Conservation (phyloP, 2,797 vertebrate genomes). For the Brachymystax lenok region DNA sequence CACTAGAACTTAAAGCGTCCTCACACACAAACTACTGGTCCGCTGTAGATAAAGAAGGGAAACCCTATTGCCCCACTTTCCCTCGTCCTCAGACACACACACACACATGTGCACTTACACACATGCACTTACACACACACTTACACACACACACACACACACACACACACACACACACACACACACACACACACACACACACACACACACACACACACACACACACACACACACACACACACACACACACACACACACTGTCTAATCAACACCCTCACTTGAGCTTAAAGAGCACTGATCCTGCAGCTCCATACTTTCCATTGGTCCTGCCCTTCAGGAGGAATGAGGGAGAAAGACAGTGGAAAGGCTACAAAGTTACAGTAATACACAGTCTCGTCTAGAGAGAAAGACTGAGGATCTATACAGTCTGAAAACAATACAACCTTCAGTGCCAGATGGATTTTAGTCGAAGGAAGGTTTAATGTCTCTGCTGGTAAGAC, state of each 20-base stretch:
- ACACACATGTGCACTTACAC: no score
- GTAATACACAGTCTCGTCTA: not conserved
- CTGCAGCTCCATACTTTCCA: slow-evolving; percentile 6
- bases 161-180: not conserved
- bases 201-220: slow-evolving; percentile 6
- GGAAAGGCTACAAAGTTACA: not conserved
- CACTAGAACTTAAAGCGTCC: not conserved
- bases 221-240: slow-evolving; percentile 11
- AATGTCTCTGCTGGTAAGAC: not conserved
- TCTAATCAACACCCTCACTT: not conserved
- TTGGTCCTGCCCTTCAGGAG: not conserved
- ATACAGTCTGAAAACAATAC: not conserved
- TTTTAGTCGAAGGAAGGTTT: not conserved
- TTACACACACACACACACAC: slow-evolving; percentile 13
- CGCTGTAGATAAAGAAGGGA: not conserved
- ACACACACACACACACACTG: not conserved
- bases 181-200: slow-evolving; percentile 1
- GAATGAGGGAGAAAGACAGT: not conserved
- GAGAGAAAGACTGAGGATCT: slow-evolving; percentile 1
- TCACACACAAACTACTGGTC: not conserved
- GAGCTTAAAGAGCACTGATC: not conserved
- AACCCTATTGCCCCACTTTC: not conserved
- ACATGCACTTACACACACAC: slow-evolving; percentile 10
- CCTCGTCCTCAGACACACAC: not conserved
- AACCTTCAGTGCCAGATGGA: not conserved